Base-by-base conservation (phyloP, 1,140 invertebrate species). In the Apis cerana region DNA sequence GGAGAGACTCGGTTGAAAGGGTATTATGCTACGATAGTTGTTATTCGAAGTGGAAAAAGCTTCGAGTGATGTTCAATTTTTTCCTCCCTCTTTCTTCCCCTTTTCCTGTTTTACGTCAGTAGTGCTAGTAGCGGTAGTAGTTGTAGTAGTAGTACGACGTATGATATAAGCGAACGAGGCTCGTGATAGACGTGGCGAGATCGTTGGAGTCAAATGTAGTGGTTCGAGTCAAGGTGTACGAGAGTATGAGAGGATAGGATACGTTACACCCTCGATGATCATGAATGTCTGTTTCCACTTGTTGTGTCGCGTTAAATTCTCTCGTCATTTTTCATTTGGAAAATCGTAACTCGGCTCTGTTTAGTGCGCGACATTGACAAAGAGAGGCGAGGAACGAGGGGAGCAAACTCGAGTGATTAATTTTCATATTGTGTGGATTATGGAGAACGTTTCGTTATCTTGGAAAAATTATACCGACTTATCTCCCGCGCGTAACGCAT, bases 391-490 rank as follows among this genome's bases (percentile, higher is more conserved):
- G 64, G 19, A 76, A 19, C 33, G 21, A 21, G 43, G 13, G 7
- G 21, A 48, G 27, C 15, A 56, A 50, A 11, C 52, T 54, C 19
- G 27, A 23, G 21, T 48, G 72, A 82, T 82, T 82, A 59, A 82
- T 82, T 76, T 62, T 76, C 74, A 76, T 82, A 82, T 52, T 54
- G 17, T 17, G 23, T 50, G 74, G 80, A 82, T 82, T 82, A 76
- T 0, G 43, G 17, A 19, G 75, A 78, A 78, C 56, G 58, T 82
- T 71, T 70, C 67, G 67, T 82, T 82, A 82, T 82, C 80, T 78
- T 82, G 50, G 81, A 82, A 82, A 77, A 82, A 82, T 77, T 77
- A 77, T 70, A 70, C 81, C 65, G 56, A 72, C 75, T 83, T 80
- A 80, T 80, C 82, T 83, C 8, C 68, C 69, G 23, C 61, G 69